Evolutionary conservation across 2,797 vertebrate species (phyloP).

Genomic region (Neosilurus hyrtlii): DNA sequence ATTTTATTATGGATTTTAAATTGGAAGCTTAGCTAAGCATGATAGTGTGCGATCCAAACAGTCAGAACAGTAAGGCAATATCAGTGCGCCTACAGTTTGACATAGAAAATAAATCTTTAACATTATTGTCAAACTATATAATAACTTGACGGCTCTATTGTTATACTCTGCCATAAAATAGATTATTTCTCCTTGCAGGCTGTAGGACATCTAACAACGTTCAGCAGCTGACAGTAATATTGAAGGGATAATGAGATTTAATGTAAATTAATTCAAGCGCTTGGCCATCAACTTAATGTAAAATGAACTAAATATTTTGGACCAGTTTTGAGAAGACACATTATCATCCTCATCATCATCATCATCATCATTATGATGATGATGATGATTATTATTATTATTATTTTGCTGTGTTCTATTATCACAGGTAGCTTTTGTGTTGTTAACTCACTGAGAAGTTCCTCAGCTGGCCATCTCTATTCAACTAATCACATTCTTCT

Average conservation of each 20-base stretch:
- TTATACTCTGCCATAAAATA: conserved; percentile 9
- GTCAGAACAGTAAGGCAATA: not conserved
- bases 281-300: conserved; percentile 19
- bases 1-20: not conserved
- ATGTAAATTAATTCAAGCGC: conserved; percentile 23
- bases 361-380: too few species aligned
- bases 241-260: conserved; percentile 37
- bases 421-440: conserved; percentile 16
- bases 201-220: not conserved
- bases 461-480: conserved; percentile 14
- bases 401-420: conserved; percentile 11
- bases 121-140: not conserved
- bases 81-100: not conserved
- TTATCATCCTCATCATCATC: too few species aligned
- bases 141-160: conserved; percentile 17
- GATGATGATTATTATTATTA: not conserved
- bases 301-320: conserved; percentile 36
- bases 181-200: conserved; percentile 26
- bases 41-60: not conserved
- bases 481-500: conserved; percentile 24
- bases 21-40: not conserved
- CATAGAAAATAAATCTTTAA: conserved; percentile 16
- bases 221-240: conserved; percentile 30
- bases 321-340: not conserved
- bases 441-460: conserved; percentile 28